Percentiles rank a stretch among this genome's conserved stretches.
Conservation (phyloP, 1,140 invertebrate species). For the Bombus consobrinus region DNA sequence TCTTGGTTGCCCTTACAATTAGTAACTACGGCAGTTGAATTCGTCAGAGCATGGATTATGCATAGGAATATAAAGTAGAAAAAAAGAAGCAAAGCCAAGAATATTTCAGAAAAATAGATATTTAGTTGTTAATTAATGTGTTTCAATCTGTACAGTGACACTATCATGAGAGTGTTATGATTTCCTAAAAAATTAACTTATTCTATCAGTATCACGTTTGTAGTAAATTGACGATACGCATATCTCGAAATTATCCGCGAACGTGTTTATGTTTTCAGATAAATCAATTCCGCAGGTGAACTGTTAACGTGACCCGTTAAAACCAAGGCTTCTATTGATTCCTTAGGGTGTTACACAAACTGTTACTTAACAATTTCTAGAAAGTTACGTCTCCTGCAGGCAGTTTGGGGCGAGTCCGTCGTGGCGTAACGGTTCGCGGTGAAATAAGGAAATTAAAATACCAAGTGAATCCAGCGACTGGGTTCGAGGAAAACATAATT, state of each 20-base stretch:
- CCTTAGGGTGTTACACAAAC: not conserved
- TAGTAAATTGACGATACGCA: too few relatives aligned
- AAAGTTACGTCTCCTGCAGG: conserved; percentile 24
- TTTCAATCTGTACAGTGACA: too few relatives aligned
- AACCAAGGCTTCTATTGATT: not conserved
- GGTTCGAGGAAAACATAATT: conserved; percentile 59
- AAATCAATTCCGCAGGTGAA: not conserved
- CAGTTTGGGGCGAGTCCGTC: not conserved
- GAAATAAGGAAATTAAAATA: conserved; percentile 65
- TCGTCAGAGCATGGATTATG: too few relatives aligned
- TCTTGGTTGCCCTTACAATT: too few relatives aligned
- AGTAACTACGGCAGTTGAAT: too few relatives aligned
- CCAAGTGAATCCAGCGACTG: conserved; percentile 17
- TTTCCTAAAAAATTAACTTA: too few relatives aligned
- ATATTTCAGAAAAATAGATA: too few relatives aligned
- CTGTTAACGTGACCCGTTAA: not conserved
- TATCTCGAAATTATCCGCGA: not conserved
- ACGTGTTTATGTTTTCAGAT: not conserved
- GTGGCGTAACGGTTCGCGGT: not conserved
- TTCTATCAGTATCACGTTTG: too few relatives aligned
- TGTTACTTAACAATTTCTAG: conserved; percentile 25
- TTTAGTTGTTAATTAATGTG: too few relatives aligned
- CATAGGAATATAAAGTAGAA: too few relatives aligned
- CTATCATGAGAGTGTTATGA: too few relatives aligned
- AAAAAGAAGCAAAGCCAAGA: too few relatives aligned